Conservation (phyloP, 2,113 vertebrate species). For the Macroglossus sobrinus region DNA sequence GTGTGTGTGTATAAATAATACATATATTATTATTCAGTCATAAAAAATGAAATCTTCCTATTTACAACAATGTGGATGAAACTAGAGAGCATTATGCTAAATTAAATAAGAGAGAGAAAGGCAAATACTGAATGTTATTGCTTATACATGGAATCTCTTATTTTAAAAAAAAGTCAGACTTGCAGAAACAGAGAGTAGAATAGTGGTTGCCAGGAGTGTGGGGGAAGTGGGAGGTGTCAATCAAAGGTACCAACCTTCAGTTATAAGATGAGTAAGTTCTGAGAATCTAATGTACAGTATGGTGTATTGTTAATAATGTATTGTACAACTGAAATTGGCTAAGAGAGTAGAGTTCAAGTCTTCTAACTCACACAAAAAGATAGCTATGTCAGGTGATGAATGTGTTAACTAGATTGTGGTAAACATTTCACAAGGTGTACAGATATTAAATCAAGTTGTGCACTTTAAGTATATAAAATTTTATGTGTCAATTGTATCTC, state of each 20-base stretch:
- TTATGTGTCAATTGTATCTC: not conserved
- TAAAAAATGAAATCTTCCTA: not conserved
- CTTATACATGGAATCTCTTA: not conserved
- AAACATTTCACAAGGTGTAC: not conserved
- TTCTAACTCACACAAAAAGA: not conserved
- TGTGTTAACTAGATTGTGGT: not conserved
- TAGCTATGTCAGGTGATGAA: not conserved
- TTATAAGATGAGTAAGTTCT: not conserved
- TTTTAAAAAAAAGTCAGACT: not conserved
- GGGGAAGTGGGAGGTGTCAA: not conserved
- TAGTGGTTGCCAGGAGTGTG: not conserved
- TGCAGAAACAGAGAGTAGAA: not conserved
- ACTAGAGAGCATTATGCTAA: not conserved
- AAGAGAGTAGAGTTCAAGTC: not conserved
- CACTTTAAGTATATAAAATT: not conserved
- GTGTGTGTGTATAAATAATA: not conserved
- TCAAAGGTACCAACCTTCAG: not conserved
- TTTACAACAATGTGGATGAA: not conserved
- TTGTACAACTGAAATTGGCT: not conserved
- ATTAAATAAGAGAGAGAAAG: not conserved
- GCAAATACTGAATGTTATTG: not conserved
- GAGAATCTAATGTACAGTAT: not conserved
- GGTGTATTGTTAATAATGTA: not conserved
- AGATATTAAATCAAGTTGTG: not conserved
- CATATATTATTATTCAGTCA: not conserved